These are phyloP conservation scores for Choloepus didactylus DNA, from an alignment of 2,797 vertebrate genomes.

Conservation along the genomic window DNA sequence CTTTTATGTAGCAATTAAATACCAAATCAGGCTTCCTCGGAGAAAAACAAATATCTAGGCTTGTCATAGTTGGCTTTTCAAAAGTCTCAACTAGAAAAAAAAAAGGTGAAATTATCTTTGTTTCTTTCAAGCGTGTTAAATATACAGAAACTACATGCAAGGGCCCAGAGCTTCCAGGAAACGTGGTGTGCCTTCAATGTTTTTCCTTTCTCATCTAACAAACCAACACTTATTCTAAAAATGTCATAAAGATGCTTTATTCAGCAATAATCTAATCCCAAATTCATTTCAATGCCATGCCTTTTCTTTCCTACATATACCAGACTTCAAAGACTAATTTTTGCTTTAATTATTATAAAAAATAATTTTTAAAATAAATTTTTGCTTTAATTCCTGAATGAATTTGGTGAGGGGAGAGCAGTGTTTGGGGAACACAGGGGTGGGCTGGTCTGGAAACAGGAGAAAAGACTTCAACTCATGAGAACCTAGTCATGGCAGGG, in stretches of 20 bases:
- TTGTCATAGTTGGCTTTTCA: conserved; percentile 37
- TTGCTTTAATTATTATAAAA: not conserved
- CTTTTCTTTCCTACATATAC: conserved; percentile 56
- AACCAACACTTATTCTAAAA: conserved; percentile 42
- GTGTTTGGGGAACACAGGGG: not conserved
- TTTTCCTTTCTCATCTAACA: conserved; percentile 41
- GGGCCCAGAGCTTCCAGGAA: not conserved
- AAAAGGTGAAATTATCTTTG: conserved; percentile 28
- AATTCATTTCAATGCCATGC: conserved; percentile 40
- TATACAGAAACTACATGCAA: conserved; percentile 31
- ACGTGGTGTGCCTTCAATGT: conserved; percentile 52
- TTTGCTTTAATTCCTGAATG: not conserved
- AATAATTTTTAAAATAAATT: no score
- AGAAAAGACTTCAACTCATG: not conserved
- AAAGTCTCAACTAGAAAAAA: conserved; percentile 51
- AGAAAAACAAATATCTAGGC: conserved; percentile 65
- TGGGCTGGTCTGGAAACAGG: not conserved
- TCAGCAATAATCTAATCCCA: conserved; percentile 47
- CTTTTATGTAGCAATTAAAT: conserved; percentile 76
- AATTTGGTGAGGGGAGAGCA: not conserved
- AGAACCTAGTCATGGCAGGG: not conserved
- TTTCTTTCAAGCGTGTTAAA: conserved; percentile 21
- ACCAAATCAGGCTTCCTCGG: conserved; percentile 68
- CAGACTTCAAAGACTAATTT: conserved; percentile 41
- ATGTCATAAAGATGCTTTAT: conserved; percentile 54